Conservation (phyloP, 2,797 vertebrate species). For the Antennarius maculatus region DNA sequence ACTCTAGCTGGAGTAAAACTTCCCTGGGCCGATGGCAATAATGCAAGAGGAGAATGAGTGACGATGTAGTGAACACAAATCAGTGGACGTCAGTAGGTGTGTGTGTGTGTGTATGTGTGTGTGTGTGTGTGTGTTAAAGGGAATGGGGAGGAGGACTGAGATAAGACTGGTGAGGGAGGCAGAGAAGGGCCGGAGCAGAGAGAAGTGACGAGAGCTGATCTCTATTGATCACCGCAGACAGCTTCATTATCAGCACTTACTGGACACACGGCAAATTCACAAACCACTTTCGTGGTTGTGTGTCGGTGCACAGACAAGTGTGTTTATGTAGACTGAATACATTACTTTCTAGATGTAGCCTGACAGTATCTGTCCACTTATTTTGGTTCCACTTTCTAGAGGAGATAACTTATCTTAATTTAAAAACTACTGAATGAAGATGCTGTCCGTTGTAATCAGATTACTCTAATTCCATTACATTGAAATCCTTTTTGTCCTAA, state of each 20-base stretch:
- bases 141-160: slow-evolving; percentile 48
- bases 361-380: background rate
- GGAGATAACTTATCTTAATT: background rate
- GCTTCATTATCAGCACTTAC: slow-evolving; percentile 79
- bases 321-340: slow-evolving; percentile 7
- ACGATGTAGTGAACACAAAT: slow-evolving; percentile 52
- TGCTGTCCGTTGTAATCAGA: slow-evolving; percentile 1
- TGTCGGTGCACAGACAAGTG: slow-evolving; percentile 14
- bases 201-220: slow-evolving; percentile 64
- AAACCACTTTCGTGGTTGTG: slow-evolving; percentile 50
- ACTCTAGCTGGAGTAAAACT: slow-evolving; percentile 18
- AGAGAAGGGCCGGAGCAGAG: slow-evolving; percentile 40
- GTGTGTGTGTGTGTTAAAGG: background rate
- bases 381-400: background rate
- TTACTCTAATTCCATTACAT: background rate
- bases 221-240: slow-evolving; percentile 78
- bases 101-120: slow-evolving; percentile 35
- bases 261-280: slow-evolving; percentile 66
- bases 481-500: background rate
- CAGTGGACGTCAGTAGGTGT: slow-evolving; percentile 2
- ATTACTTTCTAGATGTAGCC: slow-evolving; percentile 19
- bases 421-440: background rate
- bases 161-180: slow-evolving; percentile 44
- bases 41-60: slow-evolving; percentile 36
- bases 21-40: slow-evolving; percentile 12